Evolutionary conservation across 2,888 invertebrate genomes (phyloP), one percentile per base, ranked within the genome.

Genomic region (Corythucha ciliata): DNA sequence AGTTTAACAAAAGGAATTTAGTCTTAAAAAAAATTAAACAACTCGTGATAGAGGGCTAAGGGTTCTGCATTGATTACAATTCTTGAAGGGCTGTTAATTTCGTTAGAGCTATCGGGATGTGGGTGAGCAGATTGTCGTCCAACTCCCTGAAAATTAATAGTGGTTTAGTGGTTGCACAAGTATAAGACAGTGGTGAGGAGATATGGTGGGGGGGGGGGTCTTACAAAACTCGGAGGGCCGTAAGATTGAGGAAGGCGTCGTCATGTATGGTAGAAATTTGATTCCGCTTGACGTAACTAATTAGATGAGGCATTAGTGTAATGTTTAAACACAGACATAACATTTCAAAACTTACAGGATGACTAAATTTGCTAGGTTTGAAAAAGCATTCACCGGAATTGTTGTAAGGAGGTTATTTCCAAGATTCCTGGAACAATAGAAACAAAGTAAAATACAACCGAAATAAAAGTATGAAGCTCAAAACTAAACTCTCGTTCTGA

Each of bases 211-310:
- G 29, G 29, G 29, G 29, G 29, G 8, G 40, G 8, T 33, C 92
- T 89, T 75, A 93, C 92, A 93, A 71, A 62, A 89, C 80, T 69
- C 80, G 77, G 58, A 94, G 75, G 60, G 79, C 79, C 54, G 81
- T 80, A 63, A 90, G 74, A 70, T 83, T 81, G 61, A 73, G 71
- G 69, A 94, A 90, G 52, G 89, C 86, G 61, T 79, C 77, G 61
- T 79, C 78, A 61, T 83, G 79, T 64, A 94, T 83, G 66, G 76
- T 72, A 58, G 75, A 73, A 67, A 94, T 83, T 71, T 80, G 81
- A 75, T 94, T 94, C 65, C 86, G 76, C 67, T 84, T 83, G 66
- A 93, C 75, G 64, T 89, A 77, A 67, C 92, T 93, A 78, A 14
- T 25, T 46, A 39, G n/a, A 33, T 40, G 53, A 40, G n/a, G n/a